Evolutionary conservation across 2,888 invertebrate genomes (phyloP), one percentile per base, ranked within the genome.

Genomic region (Reticulitermes lucifugus): DNA sequence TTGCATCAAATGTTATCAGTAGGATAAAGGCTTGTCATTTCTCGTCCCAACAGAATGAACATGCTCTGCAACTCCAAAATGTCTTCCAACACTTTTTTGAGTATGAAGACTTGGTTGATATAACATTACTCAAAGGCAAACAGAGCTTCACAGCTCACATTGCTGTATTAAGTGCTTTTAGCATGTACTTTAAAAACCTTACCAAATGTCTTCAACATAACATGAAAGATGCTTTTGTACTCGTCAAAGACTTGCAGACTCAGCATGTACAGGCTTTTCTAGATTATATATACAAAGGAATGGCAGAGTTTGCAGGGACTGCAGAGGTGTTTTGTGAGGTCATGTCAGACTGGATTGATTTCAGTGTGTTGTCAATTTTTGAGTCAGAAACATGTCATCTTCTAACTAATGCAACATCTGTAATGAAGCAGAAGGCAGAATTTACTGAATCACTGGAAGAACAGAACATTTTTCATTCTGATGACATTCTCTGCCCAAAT

Each of bases 321-420:
- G 59, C 71, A 21, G 75, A 85, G 79, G 85, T 86, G 35, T 86
- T 86, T 75, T 83, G 73, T 55, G 25, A 46, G 18, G 59, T 77
- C n/a, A 86, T 87, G 86, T 84, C 82, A 59, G 85, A 83, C n/a
- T 86, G 85, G 86, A 83, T 87, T 55, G 86, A 87, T 75, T 87
- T 87, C 43, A 84, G 75, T n/a, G 22, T 86, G 21, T 35, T 87
- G 70, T 86, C 87, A 73, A 75, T 75, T 43, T 73, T 43, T 5
- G 83, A 83, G 18, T 46, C 83, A 41, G 65, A 70, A 51, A 79
- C 79, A 46, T 59, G 84, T 21, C 55, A 77, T n/a, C 51, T 77
- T 77, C 22, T 77, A 46, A 21, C 77, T 41, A 77, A 77, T 46
- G 46, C 46, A 46, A 77, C 77, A 41, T 41, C 73, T 22, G 3